Evolutionary conservation across 2,797 vertebrate genomes (phyloP).

Genomic region (Ptychobarbus kaznakovi): DNA sequence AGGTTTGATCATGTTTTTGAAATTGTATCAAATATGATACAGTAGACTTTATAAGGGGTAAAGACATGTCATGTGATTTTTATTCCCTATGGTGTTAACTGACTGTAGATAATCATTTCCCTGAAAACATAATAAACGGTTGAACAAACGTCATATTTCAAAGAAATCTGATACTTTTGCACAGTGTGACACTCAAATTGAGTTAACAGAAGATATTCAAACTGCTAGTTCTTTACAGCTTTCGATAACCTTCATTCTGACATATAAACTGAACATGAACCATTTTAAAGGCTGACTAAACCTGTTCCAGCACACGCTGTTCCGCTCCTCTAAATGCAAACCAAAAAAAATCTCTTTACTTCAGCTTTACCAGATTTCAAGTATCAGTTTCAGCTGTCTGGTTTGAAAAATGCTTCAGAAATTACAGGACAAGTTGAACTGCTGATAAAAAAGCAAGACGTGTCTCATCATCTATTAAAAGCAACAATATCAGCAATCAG

Average conservation of each 20-base stretch:
- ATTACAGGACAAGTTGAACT: slow-evolving; percentile 38
- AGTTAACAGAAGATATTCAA: neutral
- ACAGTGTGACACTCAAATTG: neutral
- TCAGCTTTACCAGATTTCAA: slow-evolving; percentile 1
- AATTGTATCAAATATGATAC: neutral
- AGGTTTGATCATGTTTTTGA: neutral
- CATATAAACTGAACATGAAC: slow-evolving; percentile 26
- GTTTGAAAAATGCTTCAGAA: slow-evolving; percentile 12
- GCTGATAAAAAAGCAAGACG: slow-evolving; percentile 10
- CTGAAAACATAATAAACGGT: neutral
- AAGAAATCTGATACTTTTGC: neutral
- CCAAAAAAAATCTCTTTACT: neutral
- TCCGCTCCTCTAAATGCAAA: slow-evolving; percentile 21
- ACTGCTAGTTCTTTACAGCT: neutral
- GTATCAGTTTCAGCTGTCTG: slow-evolving; percentile 4
- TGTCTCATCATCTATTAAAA: slow-evolving; percentile 31
- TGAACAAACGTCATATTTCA: neutral
- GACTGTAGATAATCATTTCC: neutral
- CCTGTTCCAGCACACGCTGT: slow-evolving; percentile 27
- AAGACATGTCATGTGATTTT: neutral
- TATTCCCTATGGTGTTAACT: neutral
- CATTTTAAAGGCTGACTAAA: slow-evolving; percentile 31
- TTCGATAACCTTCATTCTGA: neutral
- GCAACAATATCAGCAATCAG: slow-evolving; percentile 44
- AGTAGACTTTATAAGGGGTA: neutral